Conservation (phyloP, 2,113 vertebrate species). For the Siniperca knerii region DNA sequence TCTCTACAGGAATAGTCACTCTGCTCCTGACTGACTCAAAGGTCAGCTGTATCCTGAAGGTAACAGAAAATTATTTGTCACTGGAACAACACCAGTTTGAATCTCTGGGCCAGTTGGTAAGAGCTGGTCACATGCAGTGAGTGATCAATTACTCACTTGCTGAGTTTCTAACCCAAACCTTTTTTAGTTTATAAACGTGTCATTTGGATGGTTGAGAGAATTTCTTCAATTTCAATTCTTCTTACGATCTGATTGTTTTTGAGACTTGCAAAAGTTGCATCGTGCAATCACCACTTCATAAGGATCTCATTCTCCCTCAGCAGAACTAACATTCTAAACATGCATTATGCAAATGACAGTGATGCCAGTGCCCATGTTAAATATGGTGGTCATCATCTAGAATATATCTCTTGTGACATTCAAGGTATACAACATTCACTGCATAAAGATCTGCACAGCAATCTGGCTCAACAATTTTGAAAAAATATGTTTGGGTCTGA, state of each 20-base stretch:
- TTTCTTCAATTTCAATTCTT: background rate
- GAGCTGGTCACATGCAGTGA: background rate
- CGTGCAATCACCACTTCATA: background rate
- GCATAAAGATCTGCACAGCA: background rate
- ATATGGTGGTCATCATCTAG: background rate
- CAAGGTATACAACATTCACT: background rate
- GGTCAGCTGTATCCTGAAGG: slow-evolving; percentile 6
- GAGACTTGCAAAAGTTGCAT: slow-evolving; percentile 5
- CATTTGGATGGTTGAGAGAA: background rate
- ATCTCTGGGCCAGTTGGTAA: background rate
- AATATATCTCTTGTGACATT: background rate
- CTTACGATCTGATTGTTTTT: background rate
- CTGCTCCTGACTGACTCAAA: slow-evolving; percentile 22
- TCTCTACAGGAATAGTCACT: slow-evolving; percentile 4
- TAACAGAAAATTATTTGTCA: background rate
- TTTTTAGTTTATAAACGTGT: background rate
- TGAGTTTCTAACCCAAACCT: background rate
- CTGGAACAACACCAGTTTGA: background rate
- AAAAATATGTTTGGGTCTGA: slow-evolving; percentile 9
- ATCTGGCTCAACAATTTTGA: slow-evolving; percentile 1
- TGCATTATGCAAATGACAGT: background rate
- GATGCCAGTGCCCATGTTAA: background rate
- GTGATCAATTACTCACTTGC: background rate
- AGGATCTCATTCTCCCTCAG: background rate
- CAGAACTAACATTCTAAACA: background rate